Evolutionary conservation across 2,797 vertebrate species (phyloP), one percentile per base, ranked within the genome.

Genomic region (Lerista edwardsae): DNA sequence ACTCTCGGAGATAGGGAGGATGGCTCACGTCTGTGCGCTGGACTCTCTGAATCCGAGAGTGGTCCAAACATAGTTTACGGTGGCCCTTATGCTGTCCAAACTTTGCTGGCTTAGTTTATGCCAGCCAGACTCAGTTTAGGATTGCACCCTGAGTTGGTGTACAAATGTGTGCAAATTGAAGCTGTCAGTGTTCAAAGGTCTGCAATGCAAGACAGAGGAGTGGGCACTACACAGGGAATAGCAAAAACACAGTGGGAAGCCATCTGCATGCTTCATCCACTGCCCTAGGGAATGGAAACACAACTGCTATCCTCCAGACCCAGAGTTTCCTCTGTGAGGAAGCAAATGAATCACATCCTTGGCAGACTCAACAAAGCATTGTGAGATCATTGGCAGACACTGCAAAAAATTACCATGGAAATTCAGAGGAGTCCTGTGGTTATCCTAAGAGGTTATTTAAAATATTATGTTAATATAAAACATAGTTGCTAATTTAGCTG

Each of bases 291-390:
- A 3, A 44, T 72, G 59, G 69, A 84, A 23, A 39, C 14, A 55
- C 57, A 64, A 11, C 59, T 73, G 59, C 69, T 72, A 36, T 7
- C 59, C 31, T 64, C 83, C 10, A 71, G 36, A 71, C 41, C 57
- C 41, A 62, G 11, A 27, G 14, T 71, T 79, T 73, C 59, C 57
- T n/a, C 36, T 83, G 34, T 9, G 36, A 29, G 57, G 36, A 15
- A 84, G 57, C 68, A 79, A 34, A 79, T 79, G 41, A 79, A 79
- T 84, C 68, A 64, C 47, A 64, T 12, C 44, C 23, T 55, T 79
- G 31, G 61, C 31, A 79, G 68, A 84, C 76, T 79, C 75, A 84
- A 51, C 69, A 78, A 72, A 72, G 67, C n/a, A n/a, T 29, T 71
- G 27, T 80, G 68, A 78, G 68, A 79, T 84, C 31, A 62, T 62